Percentiles rank a stretch among this genome's conserved stretches.
Conservation (phyloP, 2,888 invertebrate species). For the Crematogaster levior region DNA sequence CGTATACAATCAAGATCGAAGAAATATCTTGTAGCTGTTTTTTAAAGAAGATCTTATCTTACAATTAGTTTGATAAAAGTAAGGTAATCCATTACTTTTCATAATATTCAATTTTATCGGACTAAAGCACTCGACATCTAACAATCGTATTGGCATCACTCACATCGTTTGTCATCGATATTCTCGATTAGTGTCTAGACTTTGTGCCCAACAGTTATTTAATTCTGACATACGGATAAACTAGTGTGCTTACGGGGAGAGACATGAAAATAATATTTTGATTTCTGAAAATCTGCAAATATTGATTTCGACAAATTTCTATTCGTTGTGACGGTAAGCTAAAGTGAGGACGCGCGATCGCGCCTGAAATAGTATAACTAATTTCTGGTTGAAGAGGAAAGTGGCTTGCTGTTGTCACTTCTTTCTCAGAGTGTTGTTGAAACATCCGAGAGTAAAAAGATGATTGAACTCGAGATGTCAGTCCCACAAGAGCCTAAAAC, state of each 20-base stretch:
- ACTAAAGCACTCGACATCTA: slow-evolving; percentile 5
- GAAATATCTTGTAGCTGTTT: neutral
- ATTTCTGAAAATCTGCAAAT: neutral
- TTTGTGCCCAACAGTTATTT: slow-evolving; percentile 28
- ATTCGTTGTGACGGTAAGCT: neutral
- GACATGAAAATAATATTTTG: neutral
- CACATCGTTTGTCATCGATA: neutral
- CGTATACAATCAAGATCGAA: neutral
- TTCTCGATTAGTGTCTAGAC: slow-evolving; percentile 9
- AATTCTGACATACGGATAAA: neutral
- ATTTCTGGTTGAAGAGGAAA: neutral
- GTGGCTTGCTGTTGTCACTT: neutral
- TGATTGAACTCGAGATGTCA: neutral
- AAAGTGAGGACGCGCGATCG: neutral
- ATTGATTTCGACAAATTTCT: neutral
- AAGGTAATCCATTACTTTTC: neutral
- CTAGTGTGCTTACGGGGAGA: neutral
- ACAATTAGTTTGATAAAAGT: slow-evolving; percentile 21
- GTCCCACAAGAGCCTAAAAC: neutral
- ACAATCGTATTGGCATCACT: neutral
- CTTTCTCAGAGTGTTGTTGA: neutral
- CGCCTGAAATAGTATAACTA: neutral
- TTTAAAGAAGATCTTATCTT: slow-evolving; percentile 16
- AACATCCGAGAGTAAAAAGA: neutral
- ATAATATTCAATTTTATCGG: slow-evolving; percentile 18